phyloP scores from a whole-genome alignment of 2,797 vertebrate genomes.

The Ibycter americanus region DNA sequence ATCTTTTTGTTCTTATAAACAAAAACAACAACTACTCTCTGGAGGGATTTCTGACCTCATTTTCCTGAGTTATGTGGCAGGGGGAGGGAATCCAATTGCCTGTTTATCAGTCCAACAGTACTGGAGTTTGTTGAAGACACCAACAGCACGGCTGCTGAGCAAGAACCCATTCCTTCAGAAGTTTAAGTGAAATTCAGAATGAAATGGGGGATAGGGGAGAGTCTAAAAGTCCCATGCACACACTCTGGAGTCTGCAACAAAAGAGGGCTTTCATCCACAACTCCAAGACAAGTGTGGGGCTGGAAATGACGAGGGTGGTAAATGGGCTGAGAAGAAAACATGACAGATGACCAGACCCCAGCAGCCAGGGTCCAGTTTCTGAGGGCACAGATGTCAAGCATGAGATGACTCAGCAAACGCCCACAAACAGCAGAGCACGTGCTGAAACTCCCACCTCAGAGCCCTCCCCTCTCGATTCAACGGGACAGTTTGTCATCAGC shows the following conservation, averaged over 20 bases:
- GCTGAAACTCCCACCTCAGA: background rate
- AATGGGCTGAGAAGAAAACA: accelerated
- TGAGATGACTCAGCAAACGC: background rate
- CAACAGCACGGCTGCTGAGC: accelerated
- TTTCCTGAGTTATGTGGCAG: background rate
- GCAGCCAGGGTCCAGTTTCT: accelerated
- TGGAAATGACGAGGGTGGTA: background rate
- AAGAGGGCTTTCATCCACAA: background rate
- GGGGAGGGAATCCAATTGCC: background rate
- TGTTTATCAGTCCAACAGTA: background rate
- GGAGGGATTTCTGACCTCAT: background rate
- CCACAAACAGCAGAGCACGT: background rate
- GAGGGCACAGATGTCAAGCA: accelerated
- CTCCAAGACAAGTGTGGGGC: accelerated
- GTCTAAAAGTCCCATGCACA: background rate
- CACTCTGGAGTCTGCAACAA: background rate
- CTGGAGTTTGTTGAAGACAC: background rate
- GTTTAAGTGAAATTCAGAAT: background rate
- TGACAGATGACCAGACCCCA: background rate
- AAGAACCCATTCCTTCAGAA: background rate
- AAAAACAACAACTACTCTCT: background rate
- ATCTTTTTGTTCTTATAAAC: background rate
- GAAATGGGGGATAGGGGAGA: accelerated
- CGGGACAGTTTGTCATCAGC: accelerated
- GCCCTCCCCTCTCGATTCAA: background rate